phyloP scores from a whole-genome alignment of 2,797 vertebrate genomes.

The Hippoglossus hippoglossus region DNA sequence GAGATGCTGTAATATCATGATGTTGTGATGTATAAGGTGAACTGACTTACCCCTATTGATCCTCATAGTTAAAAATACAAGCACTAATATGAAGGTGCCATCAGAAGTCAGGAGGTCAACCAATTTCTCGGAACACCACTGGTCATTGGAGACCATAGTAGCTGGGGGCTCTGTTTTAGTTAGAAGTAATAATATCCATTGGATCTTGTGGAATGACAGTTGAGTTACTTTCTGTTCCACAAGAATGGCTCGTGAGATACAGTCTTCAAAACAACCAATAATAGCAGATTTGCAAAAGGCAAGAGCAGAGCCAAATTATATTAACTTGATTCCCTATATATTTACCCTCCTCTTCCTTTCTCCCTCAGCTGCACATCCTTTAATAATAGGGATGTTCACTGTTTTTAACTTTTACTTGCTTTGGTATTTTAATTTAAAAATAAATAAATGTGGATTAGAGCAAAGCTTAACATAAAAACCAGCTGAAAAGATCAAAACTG shows the following conservation, averaged over 20 bases:
- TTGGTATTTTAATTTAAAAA: not conserved
- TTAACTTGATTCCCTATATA: not conserved
- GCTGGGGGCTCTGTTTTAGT: too few species aligned
- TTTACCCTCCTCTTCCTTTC: not conserved
- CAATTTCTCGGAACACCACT: too few species aligned
- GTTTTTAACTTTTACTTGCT: conserved; percentile 9
- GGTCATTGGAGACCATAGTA: too few species aligned
- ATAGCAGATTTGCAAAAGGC: not conserved
- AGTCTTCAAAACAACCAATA: not conserved
- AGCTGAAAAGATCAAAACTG: conserved; percentile 40
- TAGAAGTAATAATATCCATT: too few species aligned
- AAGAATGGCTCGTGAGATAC: not conserved
- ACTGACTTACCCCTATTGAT: too few species aligned
- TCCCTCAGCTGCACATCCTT: conserved; percentile 2
- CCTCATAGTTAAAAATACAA: too few species aligned
- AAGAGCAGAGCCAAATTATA: not conserved
- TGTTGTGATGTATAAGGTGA: too few species aligned
- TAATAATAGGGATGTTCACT: conserved; percentile 1
- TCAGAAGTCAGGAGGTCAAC: too few species aligned
- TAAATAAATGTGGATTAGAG: conserved; percentile 7
- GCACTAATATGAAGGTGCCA: too few species aligned
- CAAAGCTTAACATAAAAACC: conserved; percentile 21
- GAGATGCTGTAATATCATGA: too few species aligned
- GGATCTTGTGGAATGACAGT: too few species aligned
- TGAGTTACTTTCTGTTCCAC: too few species aligned